phyloP scores from a whole-genome alignment of 2,113 vertebrate genomes.

The Nycticorax nycticorax region DNA sequence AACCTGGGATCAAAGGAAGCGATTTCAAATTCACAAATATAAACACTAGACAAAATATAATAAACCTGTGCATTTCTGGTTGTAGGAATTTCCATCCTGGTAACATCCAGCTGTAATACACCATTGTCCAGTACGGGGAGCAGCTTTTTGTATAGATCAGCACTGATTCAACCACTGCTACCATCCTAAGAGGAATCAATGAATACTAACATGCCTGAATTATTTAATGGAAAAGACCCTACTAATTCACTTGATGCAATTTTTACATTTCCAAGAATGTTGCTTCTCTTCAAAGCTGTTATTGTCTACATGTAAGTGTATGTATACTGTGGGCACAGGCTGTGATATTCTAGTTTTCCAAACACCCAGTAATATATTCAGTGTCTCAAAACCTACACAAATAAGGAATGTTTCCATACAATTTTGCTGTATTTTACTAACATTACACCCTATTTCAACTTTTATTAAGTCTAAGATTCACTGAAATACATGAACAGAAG shows the following conservation, averaged over 20 bases:
- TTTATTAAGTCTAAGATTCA: not conserved
- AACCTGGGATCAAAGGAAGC: not conserved
- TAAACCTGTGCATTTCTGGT: not conserved
- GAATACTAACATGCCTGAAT: not conserved
- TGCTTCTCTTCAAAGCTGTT: not conserved
- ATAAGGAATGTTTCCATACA: not conserved
- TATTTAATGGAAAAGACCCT: not conserved
- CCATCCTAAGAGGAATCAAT: not conserved
- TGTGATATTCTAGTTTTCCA: not conserved
- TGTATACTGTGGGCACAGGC: not conserved
- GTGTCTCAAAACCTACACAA: not conserved
- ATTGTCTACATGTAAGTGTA: fast-evolving
- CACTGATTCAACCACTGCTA: not conserved
- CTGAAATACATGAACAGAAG: not conserved
- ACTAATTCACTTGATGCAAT: not conserved
- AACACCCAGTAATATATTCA: not conserved
- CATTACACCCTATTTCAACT: not conserved
- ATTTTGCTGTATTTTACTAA: not conserved
- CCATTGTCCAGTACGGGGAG: fast-evolving
- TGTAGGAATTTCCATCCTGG: not conserved
- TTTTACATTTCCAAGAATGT: not conserved
- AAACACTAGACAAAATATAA: not conserved
- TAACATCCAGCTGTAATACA: not conserved
- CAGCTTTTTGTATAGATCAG: not conserved
- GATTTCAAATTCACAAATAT: not conserved